Base-by-base conservation (phyloP, 2,113 vertebrate genomes). In the Catharus bicknelli region DNA sequence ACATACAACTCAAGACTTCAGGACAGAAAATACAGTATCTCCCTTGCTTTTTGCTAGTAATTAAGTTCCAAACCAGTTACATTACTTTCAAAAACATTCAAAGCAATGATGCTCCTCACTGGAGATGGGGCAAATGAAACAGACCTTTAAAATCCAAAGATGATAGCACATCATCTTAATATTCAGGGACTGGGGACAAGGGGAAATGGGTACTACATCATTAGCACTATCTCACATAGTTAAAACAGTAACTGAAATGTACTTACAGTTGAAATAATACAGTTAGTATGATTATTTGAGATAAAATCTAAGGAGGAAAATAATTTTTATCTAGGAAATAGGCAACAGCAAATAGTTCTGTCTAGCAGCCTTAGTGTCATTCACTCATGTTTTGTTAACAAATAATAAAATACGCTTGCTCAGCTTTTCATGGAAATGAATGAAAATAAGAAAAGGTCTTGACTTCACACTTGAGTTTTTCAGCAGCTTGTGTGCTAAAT, bases 401-500 rank as follows among this genome's bases (percentile, higher is more conserved):
- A 87, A 47, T 16, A 78, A 5, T 2, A 45, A 55, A 74, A 73
- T 48, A 55, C 0, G 1, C 7, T 38, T 2, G 0, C 25, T 83
- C 36, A 9, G 54, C 27, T 90, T 78, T 84, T 75, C 62, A 79
- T 3, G 18, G 11, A 93, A 83, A 66, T 10, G 9, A 66, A 75
- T 26, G 27, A 68, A 88, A 87, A 42, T 17, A 1, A 85, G 30
- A 85, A 94, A 57, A 51, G 58, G 54, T 26, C 22, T 45, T 86
- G 66, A 78, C 23, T 50, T 43, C 43, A 66, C 20, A 45, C 9
- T 38, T 58, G 17, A 59, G n/a, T 29, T 57, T 64, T 61, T 62
- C n/a, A 63, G 36, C 72, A 72, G 36, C 6, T 54, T 68, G 13
- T 36, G 13, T 43, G 43, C 66, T 79, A 67, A 69, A 62, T 30